Conservation (phyloP, 2,113 vertebrate species). For the Prunella fulvescens region DNA sequence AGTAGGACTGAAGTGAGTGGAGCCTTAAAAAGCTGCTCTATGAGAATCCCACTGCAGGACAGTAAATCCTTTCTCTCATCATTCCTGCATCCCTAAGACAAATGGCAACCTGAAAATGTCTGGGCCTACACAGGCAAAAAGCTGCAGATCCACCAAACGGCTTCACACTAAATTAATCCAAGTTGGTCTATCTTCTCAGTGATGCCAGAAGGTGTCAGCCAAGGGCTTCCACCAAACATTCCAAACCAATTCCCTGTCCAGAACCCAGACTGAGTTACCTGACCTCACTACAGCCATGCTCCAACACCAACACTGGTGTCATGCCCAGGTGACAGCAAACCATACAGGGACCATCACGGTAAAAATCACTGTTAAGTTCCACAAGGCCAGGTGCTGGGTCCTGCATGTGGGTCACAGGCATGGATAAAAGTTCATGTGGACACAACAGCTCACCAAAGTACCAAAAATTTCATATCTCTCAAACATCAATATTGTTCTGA, state of each 20-base stretch:
- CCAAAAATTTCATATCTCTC: neutral
- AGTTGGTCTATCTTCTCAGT: neutral
- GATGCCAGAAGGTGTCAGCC: constrained; percentile 23
- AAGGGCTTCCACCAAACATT: neutral
- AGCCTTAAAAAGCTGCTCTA: neutral
- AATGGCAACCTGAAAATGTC: neutral
- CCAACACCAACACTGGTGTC: neutral
- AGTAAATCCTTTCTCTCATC: neutral
- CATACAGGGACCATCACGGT: rapidly evolving
- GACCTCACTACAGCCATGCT: neutral
- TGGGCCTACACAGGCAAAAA: neutral
- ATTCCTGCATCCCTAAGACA: neutral
- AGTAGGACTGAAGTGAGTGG: neutral
- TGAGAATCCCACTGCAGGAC: neutral
- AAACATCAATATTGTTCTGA: neutral
- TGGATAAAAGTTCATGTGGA: rapidly evolving
- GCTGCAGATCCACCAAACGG: neutral
- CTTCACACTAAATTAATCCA: neutral
- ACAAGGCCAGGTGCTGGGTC: neutral
- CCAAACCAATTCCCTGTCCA: neutral
- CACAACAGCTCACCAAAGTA: neutral
- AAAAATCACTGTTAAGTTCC: neutral
- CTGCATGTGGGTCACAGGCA: neutral
- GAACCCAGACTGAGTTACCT: neutral
- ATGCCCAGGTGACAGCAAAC: neutral